Percentiles rank a stretch among this genome's conserved stretches.
Evolutionary conservation across 2,797 vertebrate genomes (phyloP).

Genomic region (Cercopithecus petaurista): DNA sequence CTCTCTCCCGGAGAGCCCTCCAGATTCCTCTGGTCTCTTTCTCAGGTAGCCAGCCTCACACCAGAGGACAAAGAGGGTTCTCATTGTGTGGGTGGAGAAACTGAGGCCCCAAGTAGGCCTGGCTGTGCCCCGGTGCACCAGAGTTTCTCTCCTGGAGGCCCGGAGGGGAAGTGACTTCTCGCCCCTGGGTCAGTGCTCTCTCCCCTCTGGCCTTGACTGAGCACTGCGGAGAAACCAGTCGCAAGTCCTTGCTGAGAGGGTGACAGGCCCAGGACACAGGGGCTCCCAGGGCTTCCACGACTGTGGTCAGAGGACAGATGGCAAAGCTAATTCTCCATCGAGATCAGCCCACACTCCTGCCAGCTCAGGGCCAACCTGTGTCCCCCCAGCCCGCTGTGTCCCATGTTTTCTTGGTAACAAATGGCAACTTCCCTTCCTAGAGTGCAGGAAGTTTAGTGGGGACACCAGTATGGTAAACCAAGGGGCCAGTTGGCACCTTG

Average conservation of each 20-base stretch:
- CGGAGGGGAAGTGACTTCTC: not conserved
- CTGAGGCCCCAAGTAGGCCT: not conserved
- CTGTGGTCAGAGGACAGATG: not conserved
- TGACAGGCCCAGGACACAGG: not conserved
- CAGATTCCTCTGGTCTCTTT: not conserved
- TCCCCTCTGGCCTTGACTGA: not conserved
- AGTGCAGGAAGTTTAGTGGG: constrained; percentile 48
- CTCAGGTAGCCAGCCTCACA: not conserved
- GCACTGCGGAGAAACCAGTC: not conserved
- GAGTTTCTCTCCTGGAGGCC: not conserved
- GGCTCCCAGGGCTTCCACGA: not conserved
- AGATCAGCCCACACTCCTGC: constrained; percentile 63
- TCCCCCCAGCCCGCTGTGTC: fast-evolving
- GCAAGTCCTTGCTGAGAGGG: not conserved
- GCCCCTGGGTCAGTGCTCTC: not conserved
- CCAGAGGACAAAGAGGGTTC: not conserved
- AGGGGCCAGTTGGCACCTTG: not conserved
- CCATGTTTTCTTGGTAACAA: constrained; percentile 53
- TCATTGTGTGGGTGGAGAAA: not conserved
- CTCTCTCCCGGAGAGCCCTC: not conserved
- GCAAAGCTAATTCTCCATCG: constrained; percentile 4
- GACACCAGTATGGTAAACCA: not conserved
- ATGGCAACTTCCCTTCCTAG: constrained; percentile 61
- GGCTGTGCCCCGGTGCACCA: not conserved
- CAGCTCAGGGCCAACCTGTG: not conserved